Base-by-base conservation (phyloP, 1,140 invertebrate species). In the Euura lappo region DNA sequence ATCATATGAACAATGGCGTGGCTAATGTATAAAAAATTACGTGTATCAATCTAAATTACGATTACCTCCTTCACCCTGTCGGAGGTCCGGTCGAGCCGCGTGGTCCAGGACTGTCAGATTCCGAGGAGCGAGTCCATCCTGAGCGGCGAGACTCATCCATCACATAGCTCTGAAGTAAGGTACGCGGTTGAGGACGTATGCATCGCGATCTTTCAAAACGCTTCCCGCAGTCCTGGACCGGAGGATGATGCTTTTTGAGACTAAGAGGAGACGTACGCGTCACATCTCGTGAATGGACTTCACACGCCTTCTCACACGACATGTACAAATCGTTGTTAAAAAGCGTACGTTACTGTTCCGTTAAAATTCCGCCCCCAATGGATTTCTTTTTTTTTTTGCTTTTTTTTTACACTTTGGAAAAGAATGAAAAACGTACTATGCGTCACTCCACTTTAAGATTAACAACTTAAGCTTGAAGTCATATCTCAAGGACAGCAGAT, bases 41-140 rank as follows among this genome's bases (percentile, higher is more conserved):
- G 67, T 42, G 65, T 76, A 79, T 79, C 60, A 64, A 73, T 75
- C 70, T 76, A 71, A 79, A 76, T 79, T 76, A 79, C 60, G 71
- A 74, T 76, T 76, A 11, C 13, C 51, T 60, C 51, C 51, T 60
- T n/a, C 51, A n/a, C 51, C 51, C 51, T 60, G 51, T 60, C 51
- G 51, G 51, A 60, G 51, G 51, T 60, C 51, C 8, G 13, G 51
- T 43, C 42, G 46, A 44, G 44, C 6, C 10, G 68, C 13, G 67
- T 45, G 11, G 4, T 44, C 7, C 13, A 44, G 65, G 51, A 60
- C 51, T 60, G 51, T 60, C 51, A 60, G 51, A 60, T 60, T 60
- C 10, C 51, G 13, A n/a, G 51, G 28, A 28, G 28, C 28, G 28
- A 28, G 28, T 28, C 28, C 28, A 1, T 28, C 28, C 28, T n/a